These are phyloP conservation scores for Plestiodon gilberti DNA, from an alignment of 2,113 vertebrate genomes.

Conservation along the genomic window DNA sequence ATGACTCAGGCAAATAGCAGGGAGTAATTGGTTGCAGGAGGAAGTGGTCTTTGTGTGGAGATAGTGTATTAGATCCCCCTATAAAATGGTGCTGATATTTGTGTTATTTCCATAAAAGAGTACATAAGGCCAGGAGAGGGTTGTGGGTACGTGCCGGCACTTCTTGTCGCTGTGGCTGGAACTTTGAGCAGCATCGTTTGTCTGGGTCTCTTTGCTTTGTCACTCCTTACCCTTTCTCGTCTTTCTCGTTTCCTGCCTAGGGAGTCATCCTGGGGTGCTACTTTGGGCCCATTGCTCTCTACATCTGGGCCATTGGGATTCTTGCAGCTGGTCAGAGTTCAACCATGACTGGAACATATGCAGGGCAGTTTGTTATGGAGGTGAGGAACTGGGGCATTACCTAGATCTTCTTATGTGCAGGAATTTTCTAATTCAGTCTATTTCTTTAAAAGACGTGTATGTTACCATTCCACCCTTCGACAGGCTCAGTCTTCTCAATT, in stretches of 20 bases:
- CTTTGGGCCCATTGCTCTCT: conserved; percentile 74
- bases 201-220: neutral
- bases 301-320: conserved; percentile 83
- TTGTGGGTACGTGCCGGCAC: neutral
- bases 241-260: conserved; percentile 42
- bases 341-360: conserved; percentile 84
- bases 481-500: neutral
- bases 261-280: conserved; percentile 81
- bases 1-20: neutral
- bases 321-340: conserved; percentile 83
- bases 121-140: neutral
- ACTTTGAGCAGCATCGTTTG: neutral
- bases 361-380: conserved; percentile 86
- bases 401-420: neutral
- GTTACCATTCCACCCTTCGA: no score
- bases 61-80: neutral
- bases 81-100: neutral
- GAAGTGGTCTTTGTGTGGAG: neutral
- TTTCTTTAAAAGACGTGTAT: no score
- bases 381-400: conserved; percentile 57
- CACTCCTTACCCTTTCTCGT: neutral
- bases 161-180: neutral
- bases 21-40: neutral
- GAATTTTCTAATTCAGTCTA: neutral
- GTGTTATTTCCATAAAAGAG: neutral